Base-by-base conservation (phyloP, 2,888 invertebrate species). In the Agriotes lineatus region DNA sequence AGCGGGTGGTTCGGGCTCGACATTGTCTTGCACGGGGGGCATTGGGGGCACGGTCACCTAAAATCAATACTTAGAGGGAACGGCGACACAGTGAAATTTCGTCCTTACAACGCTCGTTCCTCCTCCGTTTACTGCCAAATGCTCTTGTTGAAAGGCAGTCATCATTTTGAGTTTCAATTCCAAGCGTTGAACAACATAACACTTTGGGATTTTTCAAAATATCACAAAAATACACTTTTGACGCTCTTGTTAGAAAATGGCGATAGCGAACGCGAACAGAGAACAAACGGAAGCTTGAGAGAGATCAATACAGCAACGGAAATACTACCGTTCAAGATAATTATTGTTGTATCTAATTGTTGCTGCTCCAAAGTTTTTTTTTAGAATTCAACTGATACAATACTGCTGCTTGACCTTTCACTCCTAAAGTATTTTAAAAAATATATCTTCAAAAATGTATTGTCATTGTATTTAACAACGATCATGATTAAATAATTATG, bases 81-180 rank as follows among this genome's bases (percentile, higher is more conserved):
- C 16, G 20, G 39, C 3, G n/a, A 16, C 44, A 30, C 3, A 50
- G 18, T 35, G 19, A 62, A 44, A 16, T 42, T 20, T 37, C 25
- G 45, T 50, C 66, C 65, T 66, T 69, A 73, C 72, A 14, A 60
- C 60, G 58, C 52, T 67, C 18, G 45, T 20, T 35, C 64, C 70
- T 35, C 65, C 19, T 25, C 69, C 70, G 48, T 70, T 78, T 37
- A 77, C 48, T 10, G 72, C 62, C 56, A 80, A 64, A 35, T 79
- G 78, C 71, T 82, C 82, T 69, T 81, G 81, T 71, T 82, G 82
- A 68, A 78, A 82, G 18, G 82, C 79, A 35, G 82, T 82, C 82
- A 82, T 82, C 82, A 81, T 82, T 67, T 78, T 80, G 78, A 59
- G 12, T 20, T 37, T 44, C 50, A 58, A 42, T 25, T 37, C 18